A percentile compares a stretch with the other conserved stretches of the same genome.
phyloP scores from a whole-genome alignment of 2,797 vertebrate species.

The Poeciliopsis turneri region DNA sequence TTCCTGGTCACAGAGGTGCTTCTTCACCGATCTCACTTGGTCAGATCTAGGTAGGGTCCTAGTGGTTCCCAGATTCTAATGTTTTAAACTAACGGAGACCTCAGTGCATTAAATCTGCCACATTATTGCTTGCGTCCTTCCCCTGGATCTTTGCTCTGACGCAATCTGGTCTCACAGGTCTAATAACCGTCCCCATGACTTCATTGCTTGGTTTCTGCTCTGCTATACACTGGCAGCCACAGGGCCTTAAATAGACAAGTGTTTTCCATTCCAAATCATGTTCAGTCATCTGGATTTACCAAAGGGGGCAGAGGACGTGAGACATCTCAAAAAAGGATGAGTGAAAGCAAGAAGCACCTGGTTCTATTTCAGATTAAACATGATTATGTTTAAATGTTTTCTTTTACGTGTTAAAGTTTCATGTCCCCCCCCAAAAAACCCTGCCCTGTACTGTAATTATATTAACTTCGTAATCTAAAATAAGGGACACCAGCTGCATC shows the following conservation, averaged over 20 bases:
- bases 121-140: neutral
- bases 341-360: neutral
- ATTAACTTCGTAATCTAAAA: neutral
- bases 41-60: neutral
- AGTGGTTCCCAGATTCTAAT: neutral
- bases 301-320: neutral
- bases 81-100: neutral
- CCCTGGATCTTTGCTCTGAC: neutral
- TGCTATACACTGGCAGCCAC: neutral
- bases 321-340: neutral
- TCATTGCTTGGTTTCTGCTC: neutral
- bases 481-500: neutral
- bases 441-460: neutral
- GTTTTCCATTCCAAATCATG: neutral
- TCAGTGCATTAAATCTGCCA: neutral
- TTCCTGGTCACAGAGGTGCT: neutral
- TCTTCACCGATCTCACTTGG: neutral
- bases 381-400: neutral
- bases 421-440: neutral
- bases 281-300: neutral
- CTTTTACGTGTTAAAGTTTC: neutral
- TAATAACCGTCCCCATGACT: neutral
- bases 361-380: neutral
- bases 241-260: neutral
- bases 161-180: neutral